Evolutionary conservation across 1,140 invertebrate species (phyloP), one percentile per base, ranked within the genome.

Genomic region (Lineus longissimus): DNA sequence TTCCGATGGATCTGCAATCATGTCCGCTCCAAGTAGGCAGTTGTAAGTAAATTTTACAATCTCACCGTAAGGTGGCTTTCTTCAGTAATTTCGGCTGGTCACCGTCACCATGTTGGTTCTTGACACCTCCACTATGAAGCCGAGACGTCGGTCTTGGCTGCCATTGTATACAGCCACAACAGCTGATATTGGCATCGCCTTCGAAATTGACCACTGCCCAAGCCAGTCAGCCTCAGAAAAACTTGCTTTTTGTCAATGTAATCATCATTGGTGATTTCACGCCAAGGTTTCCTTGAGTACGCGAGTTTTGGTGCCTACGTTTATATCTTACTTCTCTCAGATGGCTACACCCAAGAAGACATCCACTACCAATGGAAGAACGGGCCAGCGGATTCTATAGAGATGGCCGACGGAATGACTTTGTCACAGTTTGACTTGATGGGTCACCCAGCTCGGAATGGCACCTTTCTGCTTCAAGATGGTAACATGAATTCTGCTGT

Each of bases 401-500:
- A 70, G 41, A 70, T 74, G 25, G 63, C 68, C 1, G 55, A 70
- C 22, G 80, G 76, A 31, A 73, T 83, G 62, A 68, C 72, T 11
- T 58, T 84, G 41, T 83, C 82, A 11, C 82, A 84, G 66, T 84
- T 83, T 71, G 81, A 84, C 63, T 66, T 84, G 4, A 68, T 80
- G 7, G 73, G 74, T 29, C 73, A 70, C 54, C 76, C 78, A 9
- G 73, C 72, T 40, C 68, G 70, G 58, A 81, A 81, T 65, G 64
- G 59, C 23, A 78, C 79, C 1, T 55, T 70, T 29, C 33, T 31
- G 9, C 60, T 74, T 19, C 72, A 72, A 47, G 54, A 67, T 43
- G 71, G 70, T 72, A 58, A 69, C 22, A 40, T 62, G 13, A n/a
- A n/a, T n/a, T n/a, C n/a, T n/a, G n/a, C n/a, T n/a, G n/a, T n/a